Evolutionary conservation across 2,797 vertebrate species (phyloP).

Genomic region (Bovichtus diacanthus): DNA sequence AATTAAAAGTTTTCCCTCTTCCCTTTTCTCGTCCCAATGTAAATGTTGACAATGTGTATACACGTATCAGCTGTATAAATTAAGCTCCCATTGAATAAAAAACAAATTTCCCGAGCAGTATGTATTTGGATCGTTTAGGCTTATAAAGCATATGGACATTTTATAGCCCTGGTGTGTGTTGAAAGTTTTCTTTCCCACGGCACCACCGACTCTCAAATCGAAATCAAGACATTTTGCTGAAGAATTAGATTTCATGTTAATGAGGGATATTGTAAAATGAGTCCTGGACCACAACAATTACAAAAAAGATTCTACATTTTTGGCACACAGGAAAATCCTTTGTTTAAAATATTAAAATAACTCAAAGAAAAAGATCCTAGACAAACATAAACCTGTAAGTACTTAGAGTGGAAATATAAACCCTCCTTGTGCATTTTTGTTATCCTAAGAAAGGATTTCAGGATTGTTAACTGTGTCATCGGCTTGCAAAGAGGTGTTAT

Average conservation of each 20-base stretch:
- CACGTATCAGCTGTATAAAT: background rate
- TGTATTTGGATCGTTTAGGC: background rate
- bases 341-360: conserved; percentile 4
- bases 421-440: conserved; percentile 14
- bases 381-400: conserved; percentile 1
- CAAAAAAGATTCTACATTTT: background rate
- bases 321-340: background rate
- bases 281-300: background rate
- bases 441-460: conserved; percentile 3
- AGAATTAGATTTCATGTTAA: conserved; percentile 25
- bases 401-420: conserved; percentile 5
- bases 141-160: background rate
- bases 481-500: conserved; percentile 21
- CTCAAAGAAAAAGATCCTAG: conserved; percentile 17
- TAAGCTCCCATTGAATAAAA: background rate
- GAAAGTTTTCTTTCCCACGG: conserved; percentile 13
- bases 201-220: background rate
- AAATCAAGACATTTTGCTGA: conserved; percentile 9
- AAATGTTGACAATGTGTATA: conserved; percentile 4
- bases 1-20: background rate
- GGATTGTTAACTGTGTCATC: conserved; percentile 2
- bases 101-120: background rate
- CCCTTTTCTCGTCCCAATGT: background rate
- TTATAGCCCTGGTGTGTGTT: background rate
- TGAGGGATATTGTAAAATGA: background rate